Evolutionary conservation across 2,113 vertebrate species (phyloP).

Genomic region (Chloroceryle aenea): DNA sequence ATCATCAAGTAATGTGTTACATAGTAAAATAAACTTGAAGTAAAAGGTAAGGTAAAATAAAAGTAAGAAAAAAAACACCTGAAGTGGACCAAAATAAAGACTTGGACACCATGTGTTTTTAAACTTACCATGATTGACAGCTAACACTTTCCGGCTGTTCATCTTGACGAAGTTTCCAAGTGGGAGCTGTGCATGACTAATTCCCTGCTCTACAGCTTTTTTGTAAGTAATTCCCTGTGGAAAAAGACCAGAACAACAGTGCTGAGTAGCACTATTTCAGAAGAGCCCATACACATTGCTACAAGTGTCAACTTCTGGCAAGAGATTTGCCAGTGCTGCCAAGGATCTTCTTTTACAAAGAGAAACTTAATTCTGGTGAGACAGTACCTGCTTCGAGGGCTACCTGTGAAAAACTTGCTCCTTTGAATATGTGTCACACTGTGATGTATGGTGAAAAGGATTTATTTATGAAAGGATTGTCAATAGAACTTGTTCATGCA

Average conservation of each 20-base stretch:
- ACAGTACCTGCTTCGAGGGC: neutral
- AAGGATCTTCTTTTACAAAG: neutral
- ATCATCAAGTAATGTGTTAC: neutral
- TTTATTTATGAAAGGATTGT: rapidly evolving
- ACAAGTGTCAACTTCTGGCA: neutral
- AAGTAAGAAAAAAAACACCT: neutral
- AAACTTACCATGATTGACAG: slow-evolving; percentile 94
- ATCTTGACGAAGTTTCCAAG: slow-evolving; percentile 94
- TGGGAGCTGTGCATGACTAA: slow-evolving; percentile 92
- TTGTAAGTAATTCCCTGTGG: slow-evolving; percentile 89
- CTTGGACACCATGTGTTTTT: neutral
- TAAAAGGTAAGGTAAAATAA: neutral
- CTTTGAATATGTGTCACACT: neutral
- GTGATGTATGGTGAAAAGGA: neutral
- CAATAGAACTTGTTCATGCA: neutral
- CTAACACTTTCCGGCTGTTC: slow-evolving; percentile 96
- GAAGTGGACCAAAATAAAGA: neutral
- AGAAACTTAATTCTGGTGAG: rapidly evolving
- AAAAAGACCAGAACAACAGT: slow-evolving; percentile 4
- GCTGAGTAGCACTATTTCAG: neutral
- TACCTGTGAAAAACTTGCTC: neutral
- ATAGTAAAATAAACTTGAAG: neutral
- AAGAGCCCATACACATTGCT: neutral
- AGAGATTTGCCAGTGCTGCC: neutral
- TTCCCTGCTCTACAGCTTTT: slow-evolving; percentile 86